Evolutionary conservation across 2,113 vertebrate genomes (phyloP), one percentile per base, ranked within the genome.

Genomic region (Megaleporinus macrocephalus): DNA sequence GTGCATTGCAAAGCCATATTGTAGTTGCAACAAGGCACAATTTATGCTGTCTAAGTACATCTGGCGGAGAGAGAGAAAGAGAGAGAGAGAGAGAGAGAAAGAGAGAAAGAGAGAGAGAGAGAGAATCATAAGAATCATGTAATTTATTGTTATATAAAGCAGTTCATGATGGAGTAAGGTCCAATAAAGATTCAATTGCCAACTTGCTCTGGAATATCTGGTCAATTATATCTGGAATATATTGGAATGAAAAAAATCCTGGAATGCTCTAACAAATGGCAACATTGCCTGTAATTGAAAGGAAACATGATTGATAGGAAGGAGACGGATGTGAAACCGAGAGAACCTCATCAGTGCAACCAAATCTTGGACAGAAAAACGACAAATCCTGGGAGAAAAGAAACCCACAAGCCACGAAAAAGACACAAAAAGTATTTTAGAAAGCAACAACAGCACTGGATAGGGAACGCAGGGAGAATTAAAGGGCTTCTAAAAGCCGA

Each of bases 211-310:
- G 74, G 51, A 68, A 29, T 76, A 44, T 85, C 20, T 55, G 70
- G 69, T 84, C 78, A 49, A 61, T 71, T 49, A 47, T 72, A 59
- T 33, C 53, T 71, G n/a, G 18, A 71, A 53, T 66, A 69, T 69
- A 75, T 57, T 81, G 66, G 29, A 76, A 70, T 57, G 49, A 20
- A 30, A 41, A 59, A 44, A 26, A 36, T 69, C 7, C 36, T 41
- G 49, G 36, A 73, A 53, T 73, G 15, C 36, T 77, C 65, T 55
- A 69, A 70, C 73, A 55, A 44, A 69, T 79, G 72, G 68, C 75
- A 53, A 83, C 62, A 36, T 33, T 80, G 47, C n/a, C 59, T 80
- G 81, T 80, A 83, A 79, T 57, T 33, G 66, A 68, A 83, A 72
- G 30, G 68, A 68, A 73, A 24, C 80, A 59, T 36, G 70, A 84